phyloP scores from a whole-genome alignment of 2,888 invertebrate species.

The Polydrusus cervinus region DNA sequence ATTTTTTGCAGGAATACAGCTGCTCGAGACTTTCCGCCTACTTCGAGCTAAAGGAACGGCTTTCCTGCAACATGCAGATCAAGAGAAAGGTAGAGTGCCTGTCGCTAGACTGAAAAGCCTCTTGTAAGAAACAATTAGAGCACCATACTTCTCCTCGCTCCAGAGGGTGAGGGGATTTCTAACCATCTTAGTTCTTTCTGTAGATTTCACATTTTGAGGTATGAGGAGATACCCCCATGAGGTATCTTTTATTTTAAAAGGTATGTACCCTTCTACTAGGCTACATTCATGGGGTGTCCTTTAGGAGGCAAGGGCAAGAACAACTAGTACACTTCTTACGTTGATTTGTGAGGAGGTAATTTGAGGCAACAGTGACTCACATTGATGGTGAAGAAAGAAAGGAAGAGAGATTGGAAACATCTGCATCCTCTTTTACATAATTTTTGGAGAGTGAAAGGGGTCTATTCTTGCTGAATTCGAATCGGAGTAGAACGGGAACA shows the following conservation, averaged over 20 bases:
- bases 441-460: not conserved
- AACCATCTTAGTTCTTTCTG: slow-evolving; percentile 16
- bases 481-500: not conserved
- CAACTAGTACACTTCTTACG: not conserved
- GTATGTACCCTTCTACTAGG: not conserved
- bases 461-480: not conserved
- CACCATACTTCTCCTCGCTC: not conserved
- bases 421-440: not conserved
- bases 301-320: no score
- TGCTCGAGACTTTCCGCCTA: slow-evolving; percentile 63
- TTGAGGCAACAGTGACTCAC: not conserved
- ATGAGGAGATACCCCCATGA: not conserved
- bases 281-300: no score
- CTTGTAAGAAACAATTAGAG: not conserved
- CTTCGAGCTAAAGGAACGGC: slow-evolving; percentile 63
- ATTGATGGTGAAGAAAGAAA: no score
- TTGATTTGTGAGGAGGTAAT: not conserved
- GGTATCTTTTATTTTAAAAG: not conserved
- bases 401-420: not conserved
- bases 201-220: slow-evolving; percentile 2
- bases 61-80: slow-evolving; percentile 59
- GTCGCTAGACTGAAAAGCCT: slow-evolving; percentile 45
- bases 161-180: not conserved
- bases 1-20: slow-evolving; percentile 64
- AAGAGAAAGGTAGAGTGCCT: slow-evolving; percentile 64